Evolutionary conservation across 2,113 vertebrate species (phyloP).

Genomic region (Verasper variegatus): DNA sequence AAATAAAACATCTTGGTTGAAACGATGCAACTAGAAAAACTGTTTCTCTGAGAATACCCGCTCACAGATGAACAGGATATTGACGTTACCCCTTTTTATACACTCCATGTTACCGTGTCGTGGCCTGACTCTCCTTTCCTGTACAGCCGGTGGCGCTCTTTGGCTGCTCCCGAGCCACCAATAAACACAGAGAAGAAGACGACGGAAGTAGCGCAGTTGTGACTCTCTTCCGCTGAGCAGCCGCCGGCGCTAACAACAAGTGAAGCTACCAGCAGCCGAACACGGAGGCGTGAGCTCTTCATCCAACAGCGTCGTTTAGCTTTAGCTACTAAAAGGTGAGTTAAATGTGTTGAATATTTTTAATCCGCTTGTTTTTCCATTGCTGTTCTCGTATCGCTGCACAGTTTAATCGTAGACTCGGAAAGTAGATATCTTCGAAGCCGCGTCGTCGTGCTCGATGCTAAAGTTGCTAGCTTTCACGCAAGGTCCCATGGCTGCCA

Average conservation of each 20-base stretch:
- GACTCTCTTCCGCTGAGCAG: constrained; percentile 5
- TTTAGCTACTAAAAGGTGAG: constrained; percentile 20
- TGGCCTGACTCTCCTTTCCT: not conserved
- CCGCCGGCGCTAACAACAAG: constrained; percentile 37
- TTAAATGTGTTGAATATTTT: fast-evolving
- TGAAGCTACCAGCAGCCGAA: constrained; percentile 17
- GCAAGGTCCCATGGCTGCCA: not conserved
- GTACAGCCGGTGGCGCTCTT: constrained; percentile 22
- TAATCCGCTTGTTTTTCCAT: too few relatives aligned
- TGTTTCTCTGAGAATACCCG: not conserved
- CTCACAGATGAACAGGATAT: not conserved
- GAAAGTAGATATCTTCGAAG: not conserved
- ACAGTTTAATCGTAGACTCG: fast-evolving
- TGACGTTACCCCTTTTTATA: not conserved
- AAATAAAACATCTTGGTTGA: too few relatives aligned
- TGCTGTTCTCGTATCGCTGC: not conserved
- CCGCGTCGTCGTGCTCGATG: constrained; percentile 1
- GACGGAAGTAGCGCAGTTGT: not conserved
- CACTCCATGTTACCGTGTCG: too few relatives aligned
- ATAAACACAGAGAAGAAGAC: constrained; percentile 15
- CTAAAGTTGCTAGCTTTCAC: constrained; percentile 13
- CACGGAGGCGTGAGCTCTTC: not conserved
- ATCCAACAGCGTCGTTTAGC: not conserved
- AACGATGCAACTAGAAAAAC: not conserved
- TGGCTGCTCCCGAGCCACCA: not conserved